These are phyloP conservation scores for Osmerus eperlanus DNA, from an alignment of 2,113 vertebrate species.

Conservation along the genomic window DNA sequence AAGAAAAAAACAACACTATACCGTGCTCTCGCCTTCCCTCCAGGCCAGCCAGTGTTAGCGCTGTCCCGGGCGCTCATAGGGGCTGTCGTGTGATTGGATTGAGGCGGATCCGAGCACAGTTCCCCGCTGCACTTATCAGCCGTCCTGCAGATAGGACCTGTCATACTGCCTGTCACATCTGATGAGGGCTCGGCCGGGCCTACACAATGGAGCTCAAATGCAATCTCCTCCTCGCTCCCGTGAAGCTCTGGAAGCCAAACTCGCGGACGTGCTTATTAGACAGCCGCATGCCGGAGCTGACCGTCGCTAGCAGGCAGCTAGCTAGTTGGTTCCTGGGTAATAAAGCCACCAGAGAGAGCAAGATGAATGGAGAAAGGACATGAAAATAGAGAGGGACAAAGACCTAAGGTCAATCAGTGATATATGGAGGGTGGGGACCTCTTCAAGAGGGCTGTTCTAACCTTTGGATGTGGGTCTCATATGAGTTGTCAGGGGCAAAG, in stretches of 20 bases:
- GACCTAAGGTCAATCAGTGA: background rate
- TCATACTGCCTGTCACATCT: constrained; percentile 71
- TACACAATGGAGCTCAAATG: constrained; percentile 71
- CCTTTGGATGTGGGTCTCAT: background rate
- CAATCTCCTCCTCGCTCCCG: constrained; percentile 66
- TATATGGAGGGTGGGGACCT: background rate
- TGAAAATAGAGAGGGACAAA: background rate
- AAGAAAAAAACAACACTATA: too few relatives aligned
- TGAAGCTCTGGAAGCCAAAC: constrained; percentile 51
- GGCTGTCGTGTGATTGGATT: constrained; percentile 68
- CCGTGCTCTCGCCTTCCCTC: too few relatives aligned
- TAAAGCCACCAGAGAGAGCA: constrained; percentile 16
- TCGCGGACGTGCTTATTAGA: constrained; percentile 67
- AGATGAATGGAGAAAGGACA: constrained; percentile 13
- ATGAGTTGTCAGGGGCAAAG: background rate
- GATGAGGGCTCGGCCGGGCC: constrained; percentile 63
- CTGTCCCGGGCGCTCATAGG: too few relatives aligned
- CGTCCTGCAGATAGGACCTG: constrained; percentile 70
- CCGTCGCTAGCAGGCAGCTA: too few relatives aligned
- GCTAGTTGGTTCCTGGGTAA: too few relatives aligned
- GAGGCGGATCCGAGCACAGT: constrained; percentile 66
- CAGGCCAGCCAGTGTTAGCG: too few relatives aligned
- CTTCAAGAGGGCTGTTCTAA: constrained; percentile 11
- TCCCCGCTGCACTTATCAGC: constrained; percentile 70
- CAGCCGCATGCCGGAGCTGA: constrained; percentile 45